Conservation (phyloP, 1,140 invertebrate genomes). For the Caligus rogercresseyi region DNA sequence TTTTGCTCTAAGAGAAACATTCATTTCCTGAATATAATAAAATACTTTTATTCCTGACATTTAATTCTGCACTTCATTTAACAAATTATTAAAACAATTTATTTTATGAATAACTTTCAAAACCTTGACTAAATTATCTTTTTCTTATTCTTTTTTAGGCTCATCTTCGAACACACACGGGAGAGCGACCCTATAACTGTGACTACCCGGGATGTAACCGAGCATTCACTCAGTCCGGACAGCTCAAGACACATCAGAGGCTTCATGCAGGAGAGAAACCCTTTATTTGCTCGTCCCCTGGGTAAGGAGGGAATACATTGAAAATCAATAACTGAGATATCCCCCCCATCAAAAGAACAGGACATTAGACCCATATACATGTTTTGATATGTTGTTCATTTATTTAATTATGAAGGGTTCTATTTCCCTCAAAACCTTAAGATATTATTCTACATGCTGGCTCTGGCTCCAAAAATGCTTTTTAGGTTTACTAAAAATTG, state of each 20-base stretch:
- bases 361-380: too few species aligned
- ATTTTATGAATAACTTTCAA: too few species aligned
- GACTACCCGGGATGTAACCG: constrained; percentile 51
- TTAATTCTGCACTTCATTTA: too few species aligned
- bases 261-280: constrained; percentile 65
- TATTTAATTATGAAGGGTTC: not conserved
- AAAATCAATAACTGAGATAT: not conserved
- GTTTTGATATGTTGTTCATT: too few species aligned
- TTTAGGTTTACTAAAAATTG: not conserved
- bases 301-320: constrained; percentile 31
- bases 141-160: constrained; percentile 32
- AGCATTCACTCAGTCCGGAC: constrained; percentile 63
- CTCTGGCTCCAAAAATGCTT: not conserved
- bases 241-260: constrained; percentile 61
- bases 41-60: too few species aligned
- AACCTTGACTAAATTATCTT: not conserved
- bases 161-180: constrained; percentile 60
- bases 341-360: not conserved
- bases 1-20: too few species aligned
- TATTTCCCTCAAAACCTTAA: constrained; percentile 15
- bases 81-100: too few species aligned
- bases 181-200: constrained; percentile 56
- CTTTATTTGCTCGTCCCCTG: constrained; percentile 47
- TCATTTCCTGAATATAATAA: too few species aligned
- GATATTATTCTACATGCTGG: constrained; percentile 15